Percentiles rank a stretch among this genome's conserved stretches.
phyloP scores from a whole-genome alignment of 2,888 invertebrate genomes.

The Agrochola lota region DNA sequence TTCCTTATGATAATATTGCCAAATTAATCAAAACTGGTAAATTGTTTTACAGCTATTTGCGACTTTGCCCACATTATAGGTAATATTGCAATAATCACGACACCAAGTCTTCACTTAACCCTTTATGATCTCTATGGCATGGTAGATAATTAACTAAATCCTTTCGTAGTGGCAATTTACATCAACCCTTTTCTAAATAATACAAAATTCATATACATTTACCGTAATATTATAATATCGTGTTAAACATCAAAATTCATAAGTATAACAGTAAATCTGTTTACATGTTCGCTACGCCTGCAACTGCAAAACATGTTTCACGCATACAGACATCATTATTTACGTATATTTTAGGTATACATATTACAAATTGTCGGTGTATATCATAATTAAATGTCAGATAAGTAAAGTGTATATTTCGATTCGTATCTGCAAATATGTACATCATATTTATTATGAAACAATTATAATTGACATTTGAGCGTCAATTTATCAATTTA shows the following conservation, averaged over 20 bases:
- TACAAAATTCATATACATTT: background rate
- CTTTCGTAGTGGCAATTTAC: background rate
- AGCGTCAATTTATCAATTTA: conserved; percentile 34
- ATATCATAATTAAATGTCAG: conserved; percentile 49
- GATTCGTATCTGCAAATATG: conserved; percentile 39
- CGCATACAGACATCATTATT: background rate
- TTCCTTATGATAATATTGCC: no score
- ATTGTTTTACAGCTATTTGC: no score
- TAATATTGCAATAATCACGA: no score
- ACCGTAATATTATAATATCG: background rate
- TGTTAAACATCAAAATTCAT: background rate
- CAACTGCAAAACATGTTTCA: conserved; percentile 10
- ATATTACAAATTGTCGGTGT: conserved; percentile 25
- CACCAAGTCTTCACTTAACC: background rate
- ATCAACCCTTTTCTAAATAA: background rate
- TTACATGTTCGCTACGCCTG: background rate
- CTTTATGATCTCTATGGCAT: no score
- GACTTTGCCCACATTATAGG: no score
- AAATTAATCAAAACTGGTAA: no score
- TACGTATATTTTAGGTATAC: background rate
- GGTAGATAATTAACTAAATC: background rate
- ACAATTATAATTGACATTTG: conserved; percentile 46
- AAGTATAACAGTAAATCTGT: background rate
- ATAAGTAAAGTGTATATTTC: conserved; percentile 33
- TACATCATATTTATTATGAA: conserved; percentile 17